A percentile compares a stretch with the other conserved stretches of the same genome.
Evolutionary conservation across 2,113 vertebrate species (phyloP).

Genomic region (Nicator chloris): DNA sequence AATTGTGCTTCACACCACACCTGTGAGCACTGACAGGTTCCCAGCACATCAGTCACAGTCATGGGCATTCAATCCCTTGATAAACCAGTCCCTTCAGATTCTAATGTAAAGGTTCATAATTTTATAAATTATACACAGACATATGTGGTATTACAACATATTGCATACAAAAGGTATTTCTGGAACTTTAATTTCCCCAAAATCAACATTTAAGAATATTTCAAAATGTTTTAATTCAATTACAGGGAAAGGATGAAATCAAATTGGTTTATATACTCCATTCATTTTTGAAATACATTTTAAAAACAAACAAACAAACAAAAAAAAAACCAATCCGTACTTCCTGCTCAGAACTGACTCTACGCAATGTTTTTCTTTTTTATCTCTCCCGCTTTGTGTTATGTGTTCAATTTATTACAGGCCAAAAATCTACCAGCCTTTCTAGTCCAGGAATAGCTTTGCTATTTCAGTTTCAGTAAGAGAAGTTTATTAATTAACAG

Average conservation of each 20-base stretch:
- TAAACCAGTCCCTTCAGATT: background rate
- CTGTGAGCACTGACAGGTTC: background rate
- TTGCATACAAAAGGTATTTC: background rate
- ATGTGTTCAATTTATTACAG: background rate
- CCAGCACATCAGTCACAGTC: background rate
- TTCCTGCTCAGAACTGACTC: background rate
- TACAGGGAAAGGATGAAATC: background rate
- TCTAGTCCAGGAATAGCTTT: slow-evolving; percentile 10
- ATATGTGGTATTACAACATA: background rate
- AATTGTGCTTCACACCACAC: background rate
- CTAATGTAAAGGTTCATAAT: background rate
- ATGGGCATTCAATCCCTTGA: background rate
- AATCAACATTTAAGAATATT: background rate
- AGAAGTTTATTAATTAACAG: slow-evolving; percentile 6
- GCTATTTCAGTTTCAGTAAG: slow-evolving; percentile 3
- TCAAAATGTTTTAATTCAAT: background rate
- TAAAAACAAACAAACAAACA: background rate
- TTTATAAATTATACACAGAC: background rate
- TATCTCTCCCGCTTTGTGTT: background rate
- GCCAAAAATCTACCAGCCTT: background rate
- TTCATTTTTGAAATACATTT: background rate
- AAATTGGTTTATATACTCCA: background rate
- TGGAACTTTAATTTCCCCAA: background rate
- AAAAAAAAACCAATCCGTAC: background rate
- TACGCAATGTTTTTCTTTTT: background rate